Conservation (phyloP, 1,140 invertebrate genomes). For the Bombus vancouverensis region DNA sequence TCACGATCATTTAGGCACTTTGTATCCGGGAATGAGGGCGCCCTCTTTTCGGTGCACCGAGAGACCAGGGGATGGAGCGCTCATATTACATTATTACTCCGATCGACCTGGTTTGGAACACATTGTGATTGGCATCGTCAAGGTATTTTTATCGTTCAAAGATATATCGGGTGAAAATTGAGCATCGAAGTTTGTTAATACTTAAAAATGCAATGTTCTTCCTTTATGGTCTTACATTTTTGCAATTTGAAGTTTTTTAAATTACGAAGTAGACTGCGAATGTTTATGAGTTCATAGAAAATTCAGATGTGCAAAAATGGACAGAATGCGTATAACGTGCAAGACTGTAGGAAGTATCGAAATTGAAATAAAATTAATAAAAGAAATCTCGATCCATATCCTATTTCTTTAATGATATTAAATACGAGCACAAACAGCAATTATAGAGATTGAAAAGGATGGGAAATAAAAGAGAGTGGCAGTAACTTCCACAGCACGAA, state of each 20-base stretch:
- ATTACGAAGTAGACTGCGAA: neutral
- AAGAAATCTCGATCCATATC: too few species aligned
- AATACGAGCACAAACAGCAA: too few species aligned
- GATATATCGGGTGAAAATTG: neutral
- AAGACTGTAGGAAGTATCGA: too few species aligned
- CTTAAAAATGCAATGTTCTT: too few species aligned
- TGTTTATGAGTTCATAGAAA: neutral
- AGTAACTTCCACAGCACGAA: neutral
- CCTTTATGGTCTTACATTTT: neutral
- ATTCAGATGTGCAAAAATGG: too few species aligned
- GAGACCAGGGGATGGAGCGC: conserved; percentile 90
- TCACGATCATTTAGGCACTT: conserved; percentile 95
- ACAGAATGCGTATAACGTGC: too few species aligned
- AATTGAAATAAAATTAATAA: too few species aligned
- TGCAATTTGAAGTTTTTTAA: neutral
- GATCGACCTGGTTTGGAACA: conserved; percentile 95
- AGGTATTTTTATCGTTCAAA: conserved; percentile 84
- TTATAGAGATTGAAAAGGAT: too few species aligned
- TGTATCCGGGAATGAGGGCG: conserved; percentile 96
- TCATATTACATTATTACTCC: conserved; percentile 96
- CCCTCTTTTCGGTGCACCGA: conserved; percentile 96
- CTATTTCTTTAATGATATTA: too few species aligned
- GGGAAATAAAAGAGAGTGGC: too few species aligned
- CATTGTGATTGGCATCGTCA: conserved; percentile 97
- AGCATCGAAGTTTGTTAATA: too few species aligned